phyloP scores from a whole-genome alignment of 2,113 vertebrate species.

The Cavia aperea region DNA sequence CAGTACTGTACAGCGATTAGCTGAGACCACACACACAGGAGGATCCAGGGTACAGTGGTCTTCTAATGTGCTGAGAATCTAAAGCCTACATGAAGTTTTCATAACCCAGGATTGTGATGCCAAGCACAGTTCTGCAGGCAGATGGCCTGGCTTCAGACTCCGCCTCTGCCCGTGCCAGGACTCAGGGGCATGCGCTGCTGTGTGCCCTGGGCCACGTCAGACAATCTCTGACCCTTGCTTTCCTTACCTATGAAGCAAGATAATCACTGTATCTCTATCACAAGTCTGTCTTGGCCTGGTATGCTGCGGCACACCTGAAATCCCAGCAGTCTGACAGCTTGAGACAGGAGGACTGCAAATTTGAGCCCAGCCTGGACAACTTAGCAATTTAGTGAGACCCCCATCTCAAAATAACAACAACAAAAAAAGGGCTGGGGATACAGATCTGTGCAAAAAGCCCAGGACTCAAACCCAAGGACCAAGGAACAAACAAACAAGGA shows the following conservation, averaged over 20 bases:
- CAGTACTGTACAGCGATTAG: background rate
- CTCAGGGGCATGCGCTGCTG: background rate
- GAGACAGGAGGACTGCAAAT: background rate
- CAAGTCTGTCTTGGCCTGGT: background rate
- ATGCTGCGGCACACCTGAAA: background rate
- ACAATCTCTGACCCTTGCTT: background rate
- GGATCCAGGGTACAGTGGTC: background rate
- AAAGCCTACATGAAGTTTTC: slow-evolving; percentile 29
- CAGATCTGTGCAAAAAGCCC: background rate
- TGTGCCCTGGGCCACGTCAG: background rate
- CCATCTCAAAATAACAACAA: background rate
- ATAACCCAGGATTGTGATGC: background rate
- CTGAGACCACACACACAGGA: slow-evolving; percentile 11
- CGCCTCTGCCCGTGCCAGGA: background rate
- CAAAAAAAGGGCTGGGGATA: background rate
- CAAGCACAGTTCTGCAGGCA: background rate
- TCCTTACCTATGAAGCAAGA: slow-evolving; percentile 9
- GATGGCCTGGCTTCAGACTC: background rate
- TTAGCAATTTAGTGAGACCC: background rate
- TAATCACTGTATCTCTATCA: background rate
- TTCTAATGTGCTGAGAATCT: slow-evolving; percentile 8
- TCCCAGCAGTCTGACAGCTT: background rate
- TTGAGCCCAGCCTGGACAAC: background rate
- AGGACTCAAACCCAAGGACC: background rate
- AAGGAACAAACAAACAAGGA: background rate